Evolutionary conservation across 1,140 invertebrate species (phyloP).

Genomic region (Drosophila parvula): DNA sequence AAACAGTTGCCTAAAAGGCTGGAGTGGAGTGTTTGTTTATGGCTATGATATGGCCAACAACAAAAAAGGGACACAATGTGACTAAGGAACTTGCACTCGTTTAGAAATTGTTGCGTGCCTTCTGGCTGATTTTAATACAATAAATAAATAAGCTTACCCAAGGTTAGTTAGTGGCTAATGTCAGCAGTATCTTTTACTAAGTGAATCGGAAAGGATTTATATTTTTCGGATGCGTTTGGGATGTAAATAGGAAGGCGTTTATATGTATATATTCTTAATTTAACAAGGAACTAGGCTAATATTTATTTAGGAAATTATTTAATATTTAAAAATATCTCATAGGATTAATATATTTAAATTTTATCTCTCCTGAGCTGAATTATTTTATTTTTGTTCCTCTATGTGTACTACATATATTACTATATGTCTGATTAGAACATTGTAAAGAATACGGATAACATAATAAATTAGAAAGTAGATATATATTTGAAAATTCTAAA

Average conservation of each 20-base stretch:
- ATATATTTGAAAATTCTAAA: no score
- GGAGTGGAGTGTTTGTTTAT: conserved; percentile 51
- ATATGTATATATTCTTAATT: background rate
- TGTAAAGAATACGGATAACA: no score
- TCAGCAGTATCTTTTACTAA: conserved; percentile 10
- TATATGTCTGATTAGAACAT: no score
- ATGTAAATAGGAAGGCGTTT: background rate
- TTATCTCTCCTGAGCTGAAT: no score
- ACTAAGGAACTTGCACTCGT: conserved; percentile 24
- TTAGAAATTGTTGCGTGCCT: conserved; percentile 31
- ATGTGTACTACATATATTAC: background rate
- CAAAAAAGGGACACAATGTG: conserved; percentile 17
- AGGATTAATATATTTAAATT: no score
- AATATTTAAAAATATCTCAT: background rate
- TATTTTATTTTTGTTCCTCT: background rate
- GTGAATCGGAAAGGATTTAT: background rate
- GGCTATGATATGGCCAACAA: conserved; percentile 32
- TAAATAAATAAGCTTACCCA: conserved; percentile 10
- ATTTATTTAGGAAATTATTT: no score
- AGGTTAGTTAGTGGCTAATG: conserved; percentile 13
- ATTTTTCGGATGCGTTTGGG: background rate
- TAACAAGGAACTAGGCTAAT: accelerated
- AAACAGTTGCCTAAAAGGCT: conserved; percentile 36
- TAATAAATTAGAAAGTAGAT: background rate
- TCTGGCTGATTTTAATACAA: conserved; percentile 20